These are phyloP conservation scores for Sinocyclocheilus grahami DNA, from an alignment of 2,113 vertebrate genomes.

Conservation along the genomic window DNA sequence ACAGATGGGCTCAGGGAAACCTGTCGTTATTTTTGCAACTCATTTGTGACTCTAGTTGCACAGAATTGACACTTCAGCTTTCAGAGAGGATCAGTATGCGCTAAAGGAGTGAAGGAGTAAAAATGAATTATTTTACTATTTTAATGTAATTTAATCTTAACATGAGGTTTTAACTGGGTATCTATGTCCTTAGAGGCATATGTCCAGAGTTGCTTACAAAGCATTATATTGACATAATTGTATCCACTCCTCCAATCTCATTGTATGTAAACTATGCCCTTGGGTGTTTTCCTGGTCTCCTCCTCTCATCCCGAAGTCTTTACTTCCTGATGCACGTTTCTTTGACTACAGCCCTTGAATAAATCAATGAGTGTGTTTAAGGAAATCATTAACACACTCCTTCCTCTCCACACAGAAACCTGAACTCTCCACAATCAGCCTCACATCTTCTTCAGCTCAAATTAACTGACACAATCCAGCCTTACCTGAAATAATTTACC, in stretches of 20 bases:
- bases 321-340: not conserved
- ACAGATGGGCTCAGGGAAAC: not conserved
- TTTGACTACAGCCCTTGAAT: slow-evolving; percentile 23
- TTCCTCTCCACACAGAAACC: slow-evolving; percentile 31
- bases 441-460: too few species aligned
- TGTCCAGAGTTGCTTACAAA: slow-evolving; percentile 9
- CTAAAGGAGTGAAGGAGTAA: not conserved
- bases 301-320: not conserved
- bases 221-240: slow-evolving; percentile 26
- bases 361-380: slow-evolving; percentile 8
- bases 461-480: too few species aligned
- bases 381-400: slow-evolving; percentile 20
- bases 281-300: slow-evolving; percentile 18
- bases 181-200: not conserved
- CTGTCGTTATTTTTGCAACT: not conserved
- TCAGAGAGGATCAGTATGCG: not conserved
- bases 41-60: not conserved
- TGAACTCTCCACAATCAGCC: not conserved
- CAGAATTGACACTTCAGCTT: not conserved
- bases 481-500: too few species aligned
- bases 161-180: not conserved
- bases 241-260: slow-evolving; percentile 16
- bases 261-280: slow-evolving; percentile 35
- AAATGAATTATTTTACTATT: not conserved
- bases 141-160: slow-evolving; percentile 3